Evolutionary conservation across 2,113 vertebrate genomes (phyloP).

Genomic region (Trogon melanurus): DNA sequence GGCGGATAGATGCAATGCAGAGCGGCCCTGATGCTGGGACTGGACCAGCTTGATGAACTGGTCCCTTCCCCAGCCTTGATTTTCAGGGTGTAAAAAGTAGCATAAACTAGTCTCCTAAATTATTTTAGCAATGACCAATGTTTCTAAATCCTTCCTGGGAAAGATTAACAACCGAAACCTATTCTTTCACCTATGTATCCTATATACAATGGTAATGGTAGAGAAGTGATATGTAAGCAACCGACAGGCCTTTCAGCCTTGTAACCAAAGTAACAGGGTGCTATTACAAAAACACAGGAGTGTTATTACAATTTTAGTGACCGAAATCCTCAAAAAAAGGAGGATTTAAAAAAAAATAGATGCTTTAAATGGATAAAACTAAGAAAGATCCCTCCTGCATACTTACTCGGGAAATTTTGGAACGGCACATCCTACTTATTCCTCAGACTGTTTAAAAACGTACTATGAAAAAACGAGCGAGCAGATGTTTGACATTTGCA

Average conservation of each 20-base stretch:
- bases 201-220: background rate
- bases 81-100: conserved; percentile 3
- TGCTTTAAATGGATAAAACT: background rate
- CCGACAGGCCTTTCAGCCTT: background rate
- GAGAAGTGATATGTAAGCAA: background rate
- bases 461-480: background rate
- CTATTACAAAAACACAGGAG: background rate
- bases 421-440: background rate
- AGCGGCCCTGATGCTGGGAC: background rate
- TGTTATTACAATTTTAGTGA: background rate
- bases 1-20: background rate
- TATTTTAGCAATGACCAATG: background rate
- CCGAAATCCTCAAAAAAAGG: background rate
- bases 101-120: background rate
- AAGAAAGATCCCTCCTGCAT: background rate
- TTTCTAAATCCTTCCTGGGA: background rate
- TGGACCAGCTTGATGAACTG: conserved; percentile 12
- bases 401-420: background rate
- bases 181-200: background rate
- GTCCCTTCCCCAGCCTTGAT: background rate
- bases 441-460: background rate
- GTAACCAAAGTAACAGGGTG: background rate
- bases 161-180: background rate
- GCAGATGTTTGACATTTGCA: conserved; percentile 9
- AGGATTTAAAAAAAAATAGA: background rate